Base-by-base conservation (phyloP, 2,888 invertebrate genomes). In the Cerceris ruficornis region DNA sequence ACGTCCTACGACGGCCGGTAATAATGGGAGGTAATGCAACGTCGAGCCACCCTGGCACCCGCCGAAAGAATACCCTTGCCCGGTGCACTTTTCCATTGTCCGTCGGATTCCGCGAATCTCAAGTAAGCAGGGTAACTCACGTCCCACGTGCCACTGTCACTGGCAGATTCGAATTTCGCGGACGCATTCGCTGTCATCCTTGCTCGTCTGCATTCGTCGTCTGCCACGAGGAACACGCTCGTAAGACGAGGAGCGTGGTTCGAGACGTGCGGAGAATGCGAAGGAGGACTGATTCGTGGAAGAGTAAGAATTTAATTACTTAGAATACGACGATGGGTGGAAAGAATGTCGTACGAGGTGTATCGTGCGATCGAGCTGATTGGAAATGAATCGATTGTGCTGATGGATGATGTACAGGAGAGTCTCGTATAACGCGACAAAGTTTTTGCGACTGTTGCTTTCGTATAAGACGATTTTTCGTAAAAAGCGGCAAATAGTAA, bases 111-210 rank as follows among this genome's bases (percentile, higher is more conserved):
- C 60, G 58, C 75, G 85, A 85, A 88, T 73, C 65, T 54, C 41
- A 50, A 46, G 62, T 46, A 59, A 69, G 52, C 75, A 61, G 46
- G 64, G 58, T 46, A 15, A 50, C n/a, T 55, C 43, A 8, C 52
- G 11, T 58, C 8, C 28, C 39, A 55, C 54, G 76, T 49, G 46
- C 15, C 46, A n/a, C 60, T 39, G 54, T 72, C 59, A 80, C 83
- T 83, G 75, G 68, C 64, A 70, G 83, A 49, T 69, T 89, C 87
- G 67, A 84, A 87, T 88, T 86, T 88, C 87, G 85, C 87, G 84
- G 79, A 88, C 85, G 78, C 81, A 71, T 80, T 64, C 64, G 77
- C 75, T 54, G 58, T 52, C 6, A 28, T 7, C 28, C 28, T 28
- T 57, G 28, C 59, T 57, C 67, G 65, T 67, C 66, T 71, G 58